Percentiles rank a stretch among this genome's conserved stretches.
These are phyloP conservation scores for Lemur catta DNA, from an alignment of 2,797 vertebrate genomes.

Conservation along the genomic window DNA sequence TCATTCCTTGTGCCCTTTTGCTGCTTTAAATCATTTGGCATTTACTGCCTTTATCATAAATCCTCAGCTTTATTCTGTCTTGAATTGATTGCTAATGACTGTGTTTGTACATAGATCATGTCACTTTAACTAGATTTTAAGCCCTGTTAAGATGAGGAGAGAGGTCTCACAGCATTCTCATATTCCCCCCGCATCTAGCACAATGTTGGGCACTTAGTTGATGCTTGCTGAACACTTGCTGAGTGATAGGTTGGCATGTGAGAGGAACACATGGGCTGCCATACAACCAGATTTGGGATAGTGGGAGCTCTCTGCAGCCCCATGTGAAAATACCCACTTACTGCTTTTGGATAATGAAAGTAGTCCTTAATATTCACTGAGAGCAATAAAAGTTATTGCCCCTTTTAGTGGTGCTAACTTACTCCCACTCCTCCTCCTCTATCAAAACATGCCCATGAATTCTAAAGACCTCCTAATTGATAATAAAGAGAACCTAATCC, in stretches of 20 bases:
- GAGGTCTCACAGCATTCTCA: background rate
- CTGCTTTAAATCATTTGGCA: conserved; percentile 38
- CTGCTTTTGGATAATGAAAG: conserved; percentile 61
- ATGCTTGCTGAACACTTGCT: background rate
- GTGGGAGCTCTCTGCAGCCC: background rate
- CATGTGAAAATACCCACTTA: conserved; percentile 23
- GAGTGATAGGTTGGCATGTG: background rate
- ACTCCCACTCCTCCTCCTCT: conserved; percentile 36
- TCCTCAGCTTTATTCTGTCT: conserved; percentile 30
- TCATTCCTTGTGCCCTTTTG: background rate
- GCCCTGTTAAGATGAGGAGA: background rate
- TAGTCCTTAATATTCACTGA: conserved; percentile 56
- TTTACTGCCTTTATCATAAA: conserved; percentile 46
- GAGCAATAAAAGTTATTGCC: conserved; percentile 68
- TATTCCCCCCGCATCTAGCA: background rate
- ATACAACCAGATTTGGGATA: background rate
- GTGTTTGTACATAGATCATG: background rate
- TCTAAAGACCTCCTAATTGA: conserved; percentile 62
- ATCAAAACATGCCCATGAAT: conserved; percentile 55
- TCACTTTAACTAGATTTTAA: conserved; percentile 30
- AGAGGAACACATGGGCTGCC: background rate
- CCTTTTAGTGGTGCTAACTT: conserved; percentile 58
- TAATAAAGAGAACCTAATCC: conserved; percentile 57
- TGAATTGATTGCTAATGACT: conserved; percentile 41
- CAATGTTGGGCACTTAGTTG: background rate